Evolutionary conservation across 2,113 vertebrate genomes (phyloP).

Genomic region (Ardeotis arabs): DNA sequence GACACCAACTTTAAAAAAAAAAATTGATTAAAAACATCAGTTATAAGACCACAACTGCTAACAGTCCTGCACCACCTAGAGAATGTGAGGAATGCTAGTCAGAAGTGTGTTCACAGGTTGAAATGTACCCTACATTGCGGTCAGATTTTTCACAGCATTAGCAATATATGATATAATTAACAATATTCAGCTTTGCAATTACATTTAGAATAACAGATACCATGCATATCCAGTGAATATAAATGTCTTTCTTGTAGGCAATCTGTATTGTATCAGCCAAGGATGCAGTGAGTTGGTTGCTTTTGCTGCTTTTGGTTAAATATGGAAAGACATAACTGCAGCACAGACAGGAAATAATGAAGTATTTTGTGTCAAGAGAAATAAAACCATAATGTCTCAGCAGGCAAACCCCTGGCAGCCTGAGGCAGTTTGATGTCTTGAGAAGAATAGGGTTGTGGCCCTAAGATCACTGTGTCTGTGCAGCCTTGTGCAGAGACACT

Average conservation of each 20-base stretch:
- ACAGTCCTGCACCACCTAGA: neutral
- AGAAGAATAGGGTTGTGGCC: slow-evolving; percentile 9
- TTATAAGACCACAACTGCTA: neutral
- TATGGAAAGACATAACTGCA: neutral
- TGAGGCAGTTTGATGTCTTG: neutral
- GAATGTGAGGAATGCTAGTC: neutral
- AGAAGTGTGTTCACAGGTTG: neutral
- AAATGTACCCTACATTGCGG: neutral
- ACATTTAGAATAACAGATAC: neutral
- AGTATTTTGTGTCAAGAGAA: slow-evolving; percentile 41
- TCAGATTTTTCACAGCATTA: neutral
- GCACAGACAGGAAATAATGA: slow-evolving; percentile 50
- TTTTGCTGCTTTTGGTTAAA: slow-evolving; percentile 38
- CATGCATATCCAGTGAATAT: neutral
- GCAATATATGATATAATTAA: neutral
- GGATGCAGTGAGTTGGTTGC: neutral
- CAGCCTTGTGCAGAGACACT: slow-evolving; percentile 25
- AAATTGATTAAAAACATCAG: neutral
- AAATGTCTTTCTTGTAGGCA: neutral
- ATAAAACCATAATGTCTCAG: slow-evolving; percentile 28
- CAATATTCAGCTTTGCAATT: neutral
- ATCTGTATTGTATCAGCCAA: neutral
- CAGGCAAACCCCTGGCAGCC: slow-evolving; percentile 27
- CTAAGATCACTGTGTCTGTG: neutral
- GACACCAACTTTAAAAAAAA: neutral